A percentile compares a stretch with the other conserved stretches of the same genome.
These are phyloP conservation scores for Apaloderma vittatum DNA, from an alignment of 2,113 vertebrate species.

Conservation along the genomic window DNA sequence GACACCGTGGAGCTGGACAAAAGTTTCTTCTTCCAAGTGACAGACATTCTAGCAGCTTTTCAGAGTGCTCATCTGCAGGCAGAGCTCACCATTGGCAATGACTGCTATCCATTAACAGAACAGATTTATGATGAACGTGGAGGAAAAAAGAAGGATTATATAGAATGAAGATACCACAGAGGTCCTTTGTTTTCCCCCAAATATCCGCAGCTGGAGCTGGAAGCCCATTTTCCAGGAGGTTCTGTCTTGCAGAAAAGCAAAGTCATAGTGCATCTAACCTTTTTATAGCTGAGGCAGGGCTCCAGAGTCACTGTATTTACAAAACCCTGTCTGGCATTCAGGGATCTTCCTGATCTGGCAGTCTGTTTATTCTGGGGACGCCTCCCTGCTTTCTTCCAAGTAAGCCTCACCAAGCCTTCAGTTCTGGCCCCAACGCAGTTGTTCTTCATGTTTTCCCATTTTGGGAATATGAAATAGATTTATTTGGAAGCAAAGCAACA, in stretches of 20 bases:
- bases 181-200: neutral
- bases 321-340: neutral
- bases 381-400: neutral
- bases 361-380: neutral
- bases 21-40: neutral
- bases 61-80: neutral
- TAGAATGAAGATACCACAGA: neutral
- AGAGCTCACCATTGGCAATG: neutral
- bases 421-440: neutral
- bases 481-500: neutral
- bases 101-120: neutral
- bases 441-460: neutral
- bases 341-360: neutral
- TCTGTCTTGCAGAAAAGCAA: neutral
- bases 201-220: neutral
- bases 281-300: slow-evolving; percentile 2
- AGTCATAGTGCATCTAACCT: neutral
- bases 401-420: neutral
- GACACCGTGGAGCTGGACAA: neutral
- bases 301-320: slow-evolving; percentile 1
- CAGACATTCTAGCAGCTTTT: neutral
- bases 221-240: neutral
- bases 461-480: neutral
- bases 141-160: neutral
- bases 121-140: neutral